Conservation (phyloP, 2,797 vertebrate species). For the Gymnodraco acuticeps region DNA sequence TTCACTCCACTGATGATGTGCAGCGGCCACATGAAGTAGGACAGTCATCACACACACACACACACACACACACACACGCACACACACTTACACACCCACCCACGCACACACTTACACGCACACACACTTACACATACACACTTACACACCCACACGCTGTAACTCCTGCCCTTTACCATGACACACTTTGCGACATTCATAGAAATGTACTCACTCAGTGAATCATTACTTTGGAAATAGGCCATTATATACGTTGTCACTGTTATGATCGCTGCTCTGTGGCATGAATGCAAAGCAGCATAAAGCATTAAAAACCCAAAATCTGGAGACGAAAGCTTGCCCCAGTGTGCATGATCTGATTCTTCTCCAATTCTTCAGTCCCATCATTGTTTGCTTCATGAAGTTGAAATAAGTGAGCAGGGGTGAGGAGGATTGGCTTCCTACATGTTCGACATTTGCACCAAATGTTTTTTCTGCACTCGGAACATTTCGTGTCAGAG, state of each 20-base stretch:
- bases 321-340: conserved; percentile 34
- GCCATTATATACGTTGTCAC: conserved; percentile 52
- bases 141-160: conserved; percentile 8
- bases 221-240: conserved; percentile 65
- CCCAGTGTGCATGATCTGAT: conserved; percentile 9
- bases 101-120: conserved; percentile 7
- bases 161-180: conserved; percentile 51
- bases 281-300: conserved; percentile 28
- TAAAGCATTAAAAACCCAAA: conserved; percentile 15
- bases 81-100: no score
- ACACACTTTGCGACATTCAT: conserved; percentile 49
- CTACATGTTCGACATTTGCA: conserved; percentile 26
- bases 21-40: conserved; percentile 46
- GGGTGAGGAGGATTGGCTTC: conserved; percentile 17
- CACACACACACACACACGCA: conserved; percentile 18
- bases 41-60: conserved; percentile 21
- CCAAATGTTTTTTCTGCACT: conserved; percentile 25
- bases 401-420: conserved; percentile 27
- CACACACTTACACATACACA: conserved; percentile 17
- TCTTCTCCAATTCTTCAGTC: conserved; percentile 20
- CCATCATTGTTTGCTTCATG: conserved; percentile 41
- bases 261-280: conserved; percentile 49
- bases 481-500: conserved; percentile 19
- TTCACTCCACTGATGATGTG: conserved; percentile 71
- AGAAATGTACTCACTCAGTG: conserved; percentile 59